Evolutionary conservation across 1,140 invertebrate species (phyloP), one percentile per base, ranked within the genome.

Genomic region (Drosophila suzukii): DNA sequence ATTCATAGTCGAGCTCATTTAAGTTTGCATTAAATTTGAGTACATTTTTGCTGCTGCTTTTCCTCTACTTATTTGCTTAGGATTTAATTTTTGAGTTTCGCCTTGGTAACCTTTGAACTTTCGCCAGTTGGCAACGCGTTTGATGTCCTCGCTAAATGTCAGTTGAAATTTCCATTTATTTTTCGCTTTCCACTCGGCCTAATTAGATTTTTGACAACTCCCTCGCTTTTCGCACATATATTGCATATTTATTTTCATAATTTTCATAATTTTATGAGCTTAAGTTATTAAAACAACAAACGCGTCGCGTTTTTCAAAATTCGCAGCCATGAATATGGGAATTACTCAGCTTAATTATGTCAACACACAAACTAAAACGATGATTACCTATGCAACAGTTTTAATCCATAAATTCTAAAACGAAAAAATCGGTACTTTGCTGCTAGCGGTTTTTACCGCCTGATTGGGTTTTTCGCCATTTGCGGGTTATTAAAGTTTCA

Each of bases 231-330:
- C 39, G 38, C 59, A 51, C 58, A 32, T 50, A 43, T 62, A 49
- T 86, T 46, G 41, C 47, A 47, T 89, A 81, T 89, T 88, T 89
- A 81, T 88, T 89, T 84, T 89, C 80, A 84, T 89, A 89, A 88
- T 83, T 89, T 74, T 81, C 66, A 88, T 83, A 89, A 84, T 80
- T 89, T 88, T 62, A 84, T 84, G 66, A 78, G 84, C 84, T 89
- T 89, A 89, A 89, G 84, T 89, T 89, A 75, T 89, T 89, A 89
- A 89, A 89, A 81, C 50, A 84, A 72, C 76, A 70, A 71, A 71
- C 41, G 13, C 47, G 30, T 24, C 20, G 38, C 36, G 51, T 76
- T 76, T 75, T 75, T 57, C 36, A 66, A 68, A 68, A 68, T 65
- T 49, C 27, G 36, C 51, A 15, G 36, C 73, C 55, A 75, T 75